These are phyloP conservation scores for Calidris pygmaea DNA, from an alignment of 2,113 vertebrate genomes.

Conservation along the genomic window DNA sequence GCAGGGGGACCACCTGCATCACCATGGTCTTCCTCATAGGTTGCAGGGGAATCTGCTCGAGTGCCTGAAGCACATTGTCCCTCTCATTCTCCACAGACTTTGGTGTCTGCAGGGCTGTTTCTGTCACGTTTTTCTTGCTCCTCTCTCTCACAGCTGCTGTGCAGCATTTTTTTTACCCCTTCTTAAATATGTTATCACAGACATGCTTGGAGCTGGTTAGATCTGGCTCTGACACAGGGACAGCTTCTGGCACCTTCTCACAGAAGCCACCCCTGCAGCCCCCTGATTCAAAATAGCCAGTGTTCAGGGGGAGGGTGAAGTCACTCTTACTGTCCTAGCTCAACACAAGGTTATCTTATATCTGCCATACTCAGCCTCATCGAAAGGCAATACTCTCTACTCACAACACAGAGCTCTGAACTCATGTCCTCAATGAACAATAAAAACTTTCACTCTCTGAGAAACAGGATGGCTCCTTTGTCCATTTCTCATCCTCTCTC, in stretches of 20 bases:
- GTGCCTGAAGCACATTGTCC: fast-evolving
- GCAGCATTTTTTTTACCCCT: background rate
- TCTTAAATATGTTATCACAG: background rate
- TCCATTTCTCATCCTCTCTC: background rate
- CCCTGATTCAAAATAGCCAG: background rate
- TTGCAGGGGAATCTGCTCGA: fast-evolving
- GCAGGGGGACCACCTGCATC: background rate
- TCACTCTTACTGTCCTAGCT: background rate
- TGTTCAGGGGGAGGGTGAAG: background rate
- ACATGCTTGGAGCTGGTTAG: background rate
- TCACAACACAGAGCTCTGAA: background rate
- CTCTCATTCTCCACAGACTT: background rate
- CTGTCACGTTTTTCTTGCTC: background rate
- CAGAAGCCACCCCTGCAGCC: background rate
- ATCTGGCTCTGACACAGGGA: background rate
- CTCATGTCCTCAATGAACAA: background rate
- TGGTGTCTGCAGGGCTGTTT: background rate
- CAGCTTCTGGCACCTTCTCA: background rate
- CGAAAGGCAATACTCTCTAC: background rate
- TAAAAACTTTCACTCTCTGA: background rate
- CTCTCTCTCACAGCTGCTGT: background rate
- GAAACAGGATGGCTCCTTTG: background rate
- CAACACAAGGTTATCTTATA: background rate
- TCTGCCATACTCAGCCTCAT: background rate
- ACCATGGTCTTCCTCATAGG: background rate